Percentiles rank a stretch among this genome's conserved stretches.
Evolutionary conservation across 2,113 vertebrate genomes (phyloP).

Genomic region (Laterallus jamaicensis): DNA sequence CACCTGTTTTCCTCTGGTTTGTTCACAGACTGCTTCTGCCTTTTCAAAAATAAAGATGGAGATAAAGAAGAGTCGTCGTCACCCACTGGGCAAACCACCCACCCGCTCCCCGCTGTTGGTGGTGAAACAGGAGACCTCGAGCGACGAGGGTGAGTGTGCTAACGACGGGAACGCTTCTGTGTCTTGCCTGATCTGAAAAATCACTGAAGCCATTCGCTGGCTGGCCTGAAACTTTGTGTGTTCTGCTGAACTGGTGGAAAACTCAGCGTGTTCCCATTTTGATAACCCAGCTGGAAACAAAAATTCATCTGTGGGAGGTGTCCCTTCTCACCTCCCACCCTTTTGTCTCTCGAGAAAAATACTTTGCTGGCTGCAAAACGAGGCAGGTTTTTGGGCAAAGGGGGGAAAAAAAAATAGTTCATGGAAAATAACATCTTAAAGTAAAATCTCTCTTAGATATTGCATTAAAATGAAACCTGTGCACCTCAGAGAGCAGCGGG

Average conservation of each 20-base stretch:
- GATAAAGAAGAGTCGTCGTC: conserved; percentile 94
- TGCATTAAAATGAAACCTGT: background rate
- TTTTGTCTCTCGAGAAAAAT: background rate
- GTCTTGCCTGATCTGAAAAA: background rate
- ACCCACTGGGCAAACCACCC: conserved; percentile 91
- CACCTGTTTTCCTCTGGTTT: background rate
- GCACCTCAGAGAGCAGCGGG: background rate
- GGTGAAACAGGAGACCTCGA: conserved; percentile 89
- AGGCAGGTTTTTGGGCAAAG: conserved; percentile 1
- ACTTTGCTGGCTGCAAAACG: conserved; percentile 18
- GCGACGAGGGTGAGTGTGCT: conserved; percentile 84
- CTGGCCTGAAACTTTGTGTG: background rate
- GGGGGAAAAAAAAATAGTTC: background rate
- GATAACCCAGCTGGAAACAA: conserved; percentile 10
- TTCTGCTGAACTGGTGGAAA: background rate
- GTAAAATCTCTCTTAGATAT: background rate
- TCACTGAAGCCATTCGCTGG: background rate
- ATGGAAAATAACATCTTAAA: background rate
- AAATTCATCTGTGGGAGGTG: background rate
- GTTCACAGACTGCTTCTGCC: conserved; percentile 68
- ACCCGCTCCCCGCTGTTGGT: conserved; percentile 88
- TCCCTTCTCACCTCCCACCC: conserved; percentile 19
- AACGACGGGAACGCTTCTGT: fast-evolving
- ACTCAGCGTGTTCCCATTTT: background rate
- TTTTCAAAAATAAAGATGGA: conserved; percentile 88